These are phyloP conservation scores for Oligia latruncula DNA, from an alignment of 2,888 invertebrate species.

Conservation along the genomic window DNA sequence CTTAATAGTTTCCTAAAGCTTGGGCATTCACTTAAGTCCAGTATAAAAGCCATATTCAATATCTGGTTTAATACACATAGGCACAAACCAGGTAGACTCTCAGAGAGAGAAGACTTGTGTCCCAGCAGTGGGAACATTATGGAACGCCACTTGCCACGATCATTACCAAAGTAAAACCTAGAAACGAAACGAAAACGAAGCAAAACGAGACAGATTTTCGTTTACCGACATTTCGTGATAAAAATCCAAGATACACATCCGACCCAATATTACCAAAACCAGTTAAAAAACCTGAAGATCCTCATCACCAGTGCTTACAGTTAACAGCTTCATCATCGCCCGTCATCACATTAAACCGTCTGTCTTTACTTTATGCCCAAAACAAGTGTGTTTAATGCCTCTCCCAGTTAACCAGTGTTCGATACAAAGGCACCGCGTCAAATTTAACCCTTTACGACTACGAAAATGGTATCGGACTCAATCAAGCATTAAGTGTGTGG, in stretches of 20 bases:
- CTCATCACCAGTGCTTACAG: constrained; percentile 23
- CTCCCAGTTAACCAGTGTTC: constrained; percentile 53
- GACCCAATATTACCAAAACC: background rate
- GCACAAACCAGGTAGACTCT: background rate
- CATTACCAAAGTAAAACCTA: background rate
- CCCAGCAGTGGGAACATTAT: too few relatives aligned
- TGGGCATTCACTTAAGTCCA: too few relatives aligned
- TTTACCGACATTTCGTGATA: background rate
- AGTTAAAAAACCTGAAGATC: constrained; percentile 20
- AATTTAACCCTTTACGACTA: constrained; percentile 64
- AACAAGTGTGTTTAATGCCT: constrained; percentile 60
- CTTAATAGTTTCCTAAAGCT: too few relatives aligned
- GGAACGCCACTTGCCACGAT: background rate
- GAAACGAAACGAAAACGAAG: background rate
- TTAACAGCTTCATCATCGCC: constrained; percentile 45
- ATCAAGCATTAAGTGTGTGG: constrained; percentile 63
- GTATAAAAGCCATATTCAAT: background rate
- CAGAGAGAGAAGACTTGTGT: too few relatives aligned
- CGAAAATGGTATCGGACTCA: constrained; percentile 62
- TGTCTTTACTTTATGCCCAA: constrained; percentile 45
- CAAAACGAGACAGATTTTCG: background rate
- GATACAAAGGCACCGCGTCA: constrained; percentile 64
- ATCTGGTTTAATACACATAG: background rate
- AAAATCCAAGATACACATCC: background rate
- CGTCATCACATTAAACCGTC: constrained; percentile 38